Evolutionary conservation across 2,888 invertebrate genomes (phyloP).

Genomic region (Masnerella sp.): DNA sequence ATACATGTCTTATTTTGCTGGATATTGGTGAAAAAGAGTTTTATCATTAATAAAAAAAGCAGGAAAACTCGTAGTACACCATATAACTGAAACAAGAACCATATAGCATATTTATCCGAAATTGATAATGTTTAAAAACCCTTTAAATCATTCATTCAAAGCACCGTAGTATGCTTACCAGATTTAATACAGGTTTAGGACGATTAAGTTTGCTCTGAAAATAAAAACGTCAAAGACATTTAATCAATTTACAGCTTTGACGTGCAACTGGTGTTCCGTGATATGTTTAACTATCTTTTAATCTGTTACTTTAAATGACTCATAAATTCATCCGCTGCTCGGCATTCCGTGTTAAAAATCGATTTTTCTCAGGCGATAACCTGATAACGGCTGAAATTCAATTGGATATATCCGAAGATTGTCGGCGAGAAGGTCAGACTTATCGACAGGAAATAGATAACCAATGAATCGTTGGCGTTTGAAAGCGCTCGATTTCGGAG

Average conservation of each 20-base stretch:
- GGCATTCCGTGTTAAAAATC: slow-evolving; percentile 7
- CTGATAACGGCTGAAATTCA: slow-evolving; percentile 26
- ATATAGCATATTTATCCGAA: no score
- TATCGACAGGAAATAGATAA: slow-evolving; percentile 39
- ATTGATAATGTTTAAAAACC: no score
- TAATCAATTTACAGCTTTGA: slow-evolving; percentile 1
- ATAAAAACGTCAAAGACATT: neutral
- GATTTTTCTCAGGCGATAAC: slow-evolving; percentile 17
- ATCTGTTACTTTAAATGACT: neutral
- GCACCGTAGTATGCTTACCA: no score
- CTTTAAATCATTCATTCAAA: no score
- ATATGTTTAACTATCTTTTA: slow-evolving; percentile 17
- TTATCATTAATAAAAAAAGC: no score
- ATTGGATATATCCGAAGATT: slow-evolving; percentile 20
- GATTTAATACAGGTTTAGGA: no score
- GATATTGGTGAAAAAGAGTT: no score
- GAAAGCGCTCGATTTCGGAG: slow-evolving; percentile 18
- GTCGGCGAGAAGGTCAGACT: slow-evolving; percentile 22
- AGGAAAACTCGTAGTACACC: no score
- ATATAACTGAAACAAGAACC: no score
- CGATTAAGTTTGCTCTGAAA: no score
- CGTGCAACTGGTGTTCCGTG: slow-evolving; percentile 21
- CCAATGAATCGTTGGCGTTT: slow-evolving; percentile 30
- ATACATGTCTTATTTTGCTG: no score
- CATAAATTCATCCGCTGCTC: slow-evolving; percentile 17